Percentiles rank a stretch among this genome's conserved stretches.
phyloP scores from a whole-genome alignment of 1,140 invertebrate species.

The Phenacoccus solenopsis region DNA sequence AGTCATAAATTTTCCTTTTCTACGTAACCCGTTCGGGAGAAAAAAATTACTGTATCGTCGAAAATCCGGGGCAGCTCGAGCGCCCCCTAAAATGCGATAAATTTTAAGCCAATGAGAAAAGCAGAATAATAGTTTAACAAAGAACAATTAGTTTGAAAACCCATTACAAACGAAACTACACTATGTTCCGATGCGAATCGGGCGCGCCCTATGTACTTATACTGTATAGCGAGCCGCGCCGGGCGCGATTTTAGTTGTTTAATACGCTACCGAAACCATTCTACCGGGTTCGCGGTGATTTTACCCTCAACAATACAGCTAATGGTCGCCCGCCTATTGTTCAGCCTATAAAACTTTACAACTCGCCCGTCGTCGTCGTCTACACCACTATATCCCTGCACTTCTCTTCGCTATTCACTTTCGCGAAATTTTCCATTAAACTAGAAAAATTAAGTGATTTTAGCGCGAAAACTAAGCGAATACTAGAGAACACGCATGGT shows the following conservation, averaged over 20 bases:
- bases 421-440: no score
- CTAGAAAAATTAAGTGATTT: no score
- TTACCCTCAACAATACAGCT: background rate
- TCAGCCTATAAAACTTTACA: conserved; percentile 8
- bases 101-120: background rate
- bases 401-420: background rate
- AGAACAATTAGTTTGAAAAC: conserved; percentile 12
- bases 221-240: background rate
- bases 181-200: no score
- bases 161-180: conserved; percentile 8
- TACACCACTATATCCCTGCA: background rate
- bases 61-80: no score
- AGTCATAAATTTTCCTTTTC: background rate
- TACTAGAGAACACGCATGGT: no score
- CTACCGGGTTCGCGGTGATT: background rate
- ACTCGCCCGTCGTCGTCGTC: background rate
- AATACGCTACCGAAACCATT: conserved; percentile 5
- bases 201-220: background rate
- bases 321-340: background rate
- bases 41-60: background rate
- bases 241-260: conserved; percentile 2
- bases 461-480: no score
- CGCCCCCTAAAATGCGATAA: background rate
- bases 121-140: conserved; percentile 13
- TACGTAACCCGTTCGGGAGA: background rate